These are phyloP conservation scores for Caenorhabditis macrosperma DNA, from an alignment of 2,888 invertebrate species.

Conservation along the genomic window DNA sequence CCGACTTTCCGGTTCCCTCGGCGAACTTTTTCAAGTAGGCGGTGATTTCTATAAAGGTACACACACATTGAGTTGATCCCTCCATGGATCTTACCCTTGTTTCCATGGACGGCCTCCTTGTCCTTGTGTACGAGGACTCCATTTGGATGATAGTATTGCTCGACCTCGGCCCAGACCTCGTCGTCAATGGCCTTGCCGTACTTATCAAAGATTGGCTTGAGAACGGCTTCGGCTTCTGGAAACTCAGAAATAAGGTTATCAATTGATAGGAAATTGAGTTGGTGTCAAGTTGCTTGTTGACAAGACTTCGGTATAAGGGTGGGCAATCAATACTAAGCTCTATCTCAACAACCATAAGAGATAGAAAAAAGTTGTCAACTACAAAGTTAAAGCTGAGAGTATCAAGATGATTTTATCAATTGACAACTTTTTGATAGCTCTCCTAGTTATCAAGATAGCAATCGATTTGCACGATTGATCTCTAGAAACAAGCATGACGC, in stretches of 20 bases:
- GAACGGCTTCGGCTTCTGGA: conserved; percentile 27
- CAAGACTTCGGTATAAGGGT: background rate
- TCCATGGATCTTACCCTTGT: too few relatives aligned
- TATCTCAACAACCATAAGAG: background rate
- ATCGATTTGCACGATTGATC: too few relatives aligned
- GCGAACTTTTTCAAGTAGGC: conserved; percentile 32
- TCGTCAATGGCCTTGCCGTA: conserved; percentile 14
- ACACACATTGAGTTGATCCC: too few relatives aligned
- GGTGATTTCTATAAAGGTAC: conserved; percentile 10
- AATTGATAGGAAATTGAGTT: too few relatives aligned
- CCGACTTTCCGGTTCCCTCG: conserved; percentile 30
- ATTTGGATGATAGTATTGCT: conserved; percentile 37
- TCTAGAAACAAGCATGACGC: background rate
- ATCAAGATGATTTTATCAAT: background rate
- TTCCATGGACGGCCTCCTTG: conserved; percentile 26
- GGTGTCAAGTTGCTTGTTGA: too few relatives aligned
- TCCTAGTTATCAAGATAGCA: background rate
- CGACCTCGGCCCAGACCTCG: conserved; percentile 16
- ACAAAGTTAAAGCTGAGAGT: background rate
- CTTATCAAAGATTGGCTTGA: conserved; percentile 16
- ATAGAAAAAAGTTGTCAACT: background rate
- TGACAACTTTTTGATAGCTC: background rate
- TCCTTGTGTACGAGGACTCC: conserved; percentile 36
- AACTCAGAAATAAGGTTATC: too few relatives aligned
- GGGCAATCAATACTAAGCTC: background rate